Evolutionary conservation across 2,113 vertebrate genomes (phyloP), one percentile per base, ranked within the genome.

Genomic region (Porphyrio hochstetteri): DNA sequence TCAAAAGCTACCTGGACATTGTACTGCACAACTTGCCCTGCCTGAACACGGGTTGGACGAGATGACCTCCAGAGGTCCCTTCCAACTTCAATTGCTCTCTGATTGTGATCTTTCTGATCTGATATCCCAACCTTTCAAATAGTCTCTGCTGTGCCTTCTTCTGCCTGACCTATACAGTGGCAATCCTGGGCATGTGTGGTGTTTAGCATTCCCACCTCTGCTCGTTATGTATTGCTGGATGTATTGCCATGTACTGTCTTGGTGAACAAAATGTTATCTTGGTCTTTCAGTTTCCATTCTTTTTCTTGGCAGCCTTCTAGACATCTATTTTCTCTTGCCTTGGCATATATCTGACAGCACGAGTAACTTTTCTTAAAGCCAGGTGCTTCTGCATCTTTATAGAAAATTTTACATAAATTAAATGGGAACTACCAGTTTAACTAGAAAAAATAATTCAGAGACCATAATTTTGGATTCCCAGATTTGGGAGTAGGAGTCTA

Each of bases 341-440:
- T 82, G 89, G 91, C 64, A 50, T 52, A 40, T 90, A 82, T 95
- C 89, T 67, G 87, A 95, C 28, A 95, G 95, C 68, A 97, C 92
- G 8, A 81, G 67, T 31, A 79, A 38, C 56, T 97, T 94, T 84
- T 80, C 65, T 53, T 82, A 96, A 96, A 97, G 69, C 68, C 33
- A 79, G 75, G 53, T 91, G 90, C 52, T 90, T 97, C 67, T 91
- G 76, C 55, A 80, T 56, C 91, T 95, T 91, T 64, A 61, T 24
- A 71, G 72, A 92, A 94, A 71, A 76, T 33, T 81, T 93, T 82
- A 74, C 74, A 86, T 86, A 81, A 78, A 76, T 93, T 93, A 88
- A 94, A 92, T 67, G 35, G 31, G 79, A 93, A 72, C 33, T 89
- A 76, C 71, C 63, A 84, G 57, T 78, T 89, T 88, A 93, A 86